Conservation (phyloP, 1,140 invertebrate species). For the Stenopsyche tienmushanensis region DNA sequence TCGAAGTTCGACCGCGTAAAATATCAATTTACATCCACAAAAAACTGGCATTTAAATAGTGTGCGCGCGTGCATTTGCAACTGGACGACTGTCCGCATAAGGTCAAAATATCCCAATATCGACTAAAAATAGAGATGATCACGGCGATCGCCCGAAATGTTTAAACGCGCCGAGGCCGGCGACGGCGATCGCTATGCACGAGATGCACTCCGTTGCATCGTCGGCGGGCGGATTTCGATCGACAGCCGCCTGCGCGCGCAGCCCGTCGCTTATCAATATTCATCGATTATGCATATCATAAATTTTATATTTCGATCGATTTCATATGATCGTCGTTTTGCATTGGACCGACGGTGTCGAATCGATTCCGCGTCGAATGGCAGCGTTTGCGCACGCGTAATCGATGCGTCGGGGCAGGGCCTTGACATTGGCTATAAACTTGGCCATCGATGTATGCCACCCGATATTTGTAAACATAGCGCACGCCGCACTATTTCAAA, state of each 20-base stretch:
- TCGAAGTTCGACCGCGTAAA: no score
- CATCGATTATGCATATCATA: no score
- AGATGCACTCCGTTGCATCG: background rate
- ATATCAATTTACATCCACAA: no score
- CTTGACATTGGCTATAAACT: constrained; percentile 30
- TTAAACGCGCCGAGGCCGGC: constrained; percentile 25
- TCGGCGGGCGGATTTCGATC: background rate
- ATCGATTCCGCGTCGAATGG: constrained; percentile 7
- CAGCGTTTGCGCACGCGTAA: background rate
- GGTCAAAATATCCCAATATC: background rate
- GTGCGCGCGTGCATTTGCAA: background rate
- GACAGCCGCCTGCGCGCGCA: no score
- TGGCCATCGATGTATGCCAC: constrained; percentile 11
- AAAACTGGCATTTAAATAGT: no score
- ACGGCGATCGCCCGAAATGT: constrained; percentile 3
- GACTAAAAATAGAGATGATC: background rate
- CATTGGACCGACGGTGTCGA: no score
- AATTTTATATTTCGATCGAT: no score
- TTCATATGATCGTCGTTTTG: no score
- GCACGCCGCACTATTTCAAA: background rate
- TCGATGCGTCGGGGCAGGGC: background rate
- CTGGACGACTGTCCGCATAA: background rate
- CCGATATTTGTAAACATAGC: constrained; percentile 10
- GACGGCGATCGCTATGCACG: constrained; percentile 1
- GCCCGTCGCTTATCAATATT: no score